Evolutionary conservation across 92 coral and sea anemone species (phyloP).

Genomic region (Chrysogorgia sp.): DNA sequence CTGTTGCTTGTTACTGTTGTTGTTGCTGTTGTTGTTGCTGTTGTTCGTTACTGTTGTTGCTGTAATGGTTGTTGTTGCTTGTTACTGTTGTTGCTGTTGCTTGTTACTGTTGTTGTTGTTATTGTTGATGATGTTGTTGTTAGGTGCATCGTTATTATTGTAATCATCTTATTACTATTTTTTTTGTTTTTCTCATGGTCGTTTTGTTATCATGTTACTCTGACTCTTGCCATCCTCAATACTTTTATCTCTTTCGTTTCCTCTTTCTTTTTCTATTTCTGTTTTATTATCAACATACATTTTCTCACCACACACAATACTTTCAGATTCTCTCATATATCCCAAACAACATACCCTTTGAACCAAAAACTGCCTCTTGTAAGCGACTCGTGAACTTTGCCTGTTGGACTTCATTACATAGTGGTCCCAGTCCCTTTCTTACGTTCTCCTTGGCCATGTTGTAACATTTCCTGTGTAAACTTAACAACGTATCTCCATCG

Average conservation of each 20-base stretch:
- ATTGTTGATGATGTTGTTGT: too few relatives aligned
- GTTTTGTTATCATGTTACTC: too few relatives aligned
- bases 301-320: too few relatives aligned
- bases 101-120: too few relatives aligned
- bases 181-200: too few relatives aligned
- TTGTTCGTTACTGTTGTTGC: too few relatives aligned
- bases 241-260: too few relatives aligned
- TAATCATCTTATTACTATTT: too few relatives aligned
- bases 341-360: constrained; percentile 15
- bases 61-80: background rate
- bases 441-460: constrained; percentile 25
- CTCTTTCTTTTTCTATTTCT: too few relatives aligned
- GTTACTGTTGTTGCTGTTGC: background rate
- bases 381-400: constrained; percentile 13
- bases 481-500: constrained; percentile 15
- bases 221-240: too few relatives aligned
- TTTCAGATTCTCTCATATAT: background rate
- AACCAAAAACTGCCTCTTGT: constrained; percentile 36
- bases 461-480: constrained; percentile 36
- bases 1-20: background rate
- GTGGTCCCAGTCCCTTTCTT: constrained; percentile 37
- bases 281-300: too few relatives aligned
- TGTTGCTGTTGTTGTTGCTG: background rate
- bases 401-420: constrained; percentile 42
- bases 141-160: too few relatives aligned